Percentiles rank a stretch among this genome's conserved stretches.
phyloP scores from a whole-genome alignment of 2,113 vertebrate species.

The Cyprinodon variegatus region DNA sequence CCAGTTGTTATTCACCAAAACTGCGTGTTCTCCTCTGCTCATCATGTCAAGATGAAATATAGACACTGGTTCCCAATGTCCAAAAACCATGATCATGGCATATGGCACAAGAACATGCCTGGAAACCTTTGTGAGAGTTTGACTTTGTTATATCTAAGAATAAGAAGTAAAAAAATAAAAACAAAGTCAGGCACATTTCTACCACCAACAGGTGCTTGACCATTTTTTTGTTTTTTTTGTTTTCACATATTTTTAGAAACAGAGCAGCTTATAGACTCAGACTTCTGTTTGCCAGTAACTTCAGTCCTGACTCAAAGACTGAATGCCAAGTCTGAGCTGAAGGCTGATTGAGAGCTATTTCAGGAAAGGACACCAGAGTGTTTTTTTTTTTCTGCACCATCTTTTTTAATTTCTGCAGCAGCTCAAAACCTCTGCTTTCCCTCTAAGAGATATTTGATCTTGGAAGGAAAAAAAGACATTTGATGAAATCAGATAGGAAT shows the following conservation, averaged over 20 bases:
- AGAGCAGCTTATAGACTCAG: conserved; percentile 32
- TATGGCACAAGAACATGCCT: too few relatives aligned
- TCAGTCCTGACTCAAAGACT: conserved; percentile 32
- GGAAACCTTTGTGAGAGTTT: conserved; percentile 41
- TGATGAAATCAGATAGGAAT: background rate
- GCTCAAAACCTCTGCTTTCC: conserved; percentile 13
- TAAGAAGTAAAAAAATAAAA: conserved; percentile 22
- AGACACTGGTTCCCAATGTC: too few relatives aligned
- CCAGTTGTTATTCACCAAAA: background rate
- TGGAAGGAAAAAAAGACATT: conserved; percentile 1
- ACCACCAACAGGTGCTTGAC: conserved; percentile 45
- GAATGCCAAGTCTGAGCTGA: conserved; percentile 7
- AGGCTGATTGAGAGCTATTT: conserved; percentile 42
- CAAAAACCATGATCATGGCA: too few relatives aligned
- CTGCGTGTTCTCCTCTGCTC: too few relatives aligned
- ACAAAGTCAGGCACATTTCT: conserved; percentile 9
- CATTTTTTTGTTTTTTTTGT: conserved; percentile 33
- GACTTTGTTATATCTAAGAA: conserved; percentile 23
- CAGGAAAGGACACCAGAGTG: conserved; percentile 30
- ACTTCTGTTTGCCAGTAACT: conserved; percentile 23
- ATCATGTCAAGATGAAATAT: too few relatives aligned
- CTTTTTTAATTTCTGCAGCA: conserved; percentile 23
- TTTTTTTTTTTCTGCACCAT: conserved; percentile 7
- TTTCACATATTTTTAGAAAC: conserved; percentile 56
- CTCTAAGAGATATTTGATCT: conserved; percentile 1